Base-by-base conservation (phyloP, 2,797 vertebrate species). In the Enteromius unitaeniatus region DNA sequence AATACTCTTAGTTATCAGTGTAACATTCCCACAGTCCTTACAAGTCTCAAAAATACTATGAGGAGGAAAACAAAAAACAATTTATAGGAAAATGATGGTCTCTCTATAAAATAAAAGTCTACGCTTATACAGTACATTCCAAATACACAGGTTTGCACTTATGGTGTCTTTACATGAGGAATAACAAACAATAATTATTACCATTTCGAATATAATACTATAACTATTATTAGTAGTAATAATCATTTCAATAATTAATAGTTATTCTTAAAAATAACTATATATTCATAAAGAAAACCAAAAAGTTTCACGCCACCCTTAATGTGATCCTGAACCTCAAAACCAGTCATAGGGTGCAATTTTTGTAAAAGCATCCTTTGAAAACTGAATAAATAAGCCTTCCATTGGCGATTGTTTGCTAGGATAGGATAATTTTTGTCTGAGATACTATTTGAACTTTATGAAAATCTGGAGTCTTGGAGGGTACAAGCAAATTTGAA, bases 121-220 rank as follows among this genome's bases (percentile, higher is more conserved):
- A 84, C 58, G 40, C 68, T 85, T 90, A 91, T 85, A 92, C 85
- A 90, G 89, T 91, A 79, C 13, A 62, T 87, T 88, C 47, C 81
- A 80, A 86, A 89, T 91, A 89, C 89, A 93, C 88, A 93, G 85
- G 86, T 93, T 95, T 95, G 94, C 94, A 95, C 94, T 95, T 95
- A 85, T 85, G 94, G 93, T 92, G 91, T 88, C 79, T 85, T 69
- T 73, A 87, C 70, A 86, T 88, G 60, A 23, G 49, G 74, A 79
- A 34, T 34, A 26, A 77, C 51, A 74, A 76, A 87, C 81, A 72
- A 60, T 88, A 86, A 84, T 86, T 87, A n/a, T 14, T 34, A 23
- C 53, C 7, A 53, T 53, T 34, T 53, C 21, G 45, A 31, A 31
- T 31, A 17, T 64, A 8, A 8, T 31, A 64, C 14, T 8, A 64